These are phyloP conservation scores for Pelobates fuscus DNA, from an alignment of 2,113 vertebrate genomes.

Conservation along the genomic window DNA sequence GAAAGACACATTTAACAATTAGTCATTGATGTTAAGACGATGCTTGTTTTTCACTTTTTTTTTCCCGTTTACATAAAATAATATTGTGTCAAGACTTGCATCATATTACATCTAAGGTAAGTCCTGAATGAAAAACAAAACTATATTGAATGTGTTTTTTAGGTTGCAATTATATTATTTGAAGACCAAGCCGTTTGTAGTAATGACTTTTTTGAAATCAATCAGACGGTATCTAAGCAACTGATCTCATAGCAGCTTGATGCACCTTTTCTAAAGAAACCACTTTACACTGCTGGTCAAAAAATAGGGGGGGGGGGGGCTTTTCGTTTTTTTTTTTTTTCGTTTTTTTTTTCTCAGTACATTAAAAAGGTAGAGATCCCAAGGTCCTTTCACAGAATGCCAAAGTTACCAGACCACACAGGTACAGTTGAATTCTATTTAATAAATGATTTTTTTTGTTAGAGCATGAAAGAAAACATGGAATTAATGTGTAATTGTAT, in stretches of 20 bases:
- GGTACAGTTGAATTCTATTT: constrained; percentile 68
- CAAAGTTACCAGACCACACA: constrained; percentile 60
- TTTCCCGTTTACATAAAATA: no score
- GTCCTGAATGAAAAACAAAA: no score
- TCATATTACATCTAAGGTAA: no score
- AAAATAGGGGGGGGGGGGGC: constrained; percentile 61
- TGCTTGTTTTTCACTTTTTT: no score
- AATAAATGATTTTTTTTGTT: no score
- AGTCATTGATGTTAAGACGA: no score
- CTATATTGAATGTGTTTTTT: neutral
- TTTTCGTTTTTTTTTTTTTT: constrained; percentile 17
- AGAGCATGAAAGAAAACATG: no score
- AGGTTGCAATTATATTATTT: constrained; percentile 32
- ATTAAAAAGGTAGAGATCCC: constrained; percentile 53
- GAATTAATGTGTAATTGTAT: no score
- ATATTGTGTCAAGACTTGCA: no score
- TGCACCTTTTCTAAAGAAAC: constrained; percentile 81
- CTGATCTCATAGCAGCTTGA: constrained; percentile 83
- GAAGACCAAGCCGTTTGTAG: constrained; percentile 12
- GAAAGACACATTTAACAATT: no score
- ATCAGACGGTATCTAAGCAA: constrained; percentile 74
- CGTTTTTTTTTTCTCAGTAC: constrained; percentile 52
- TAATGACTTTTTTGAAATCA: constrained; percentile 44
- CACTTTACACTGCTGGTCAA: constrained; percentile 67
- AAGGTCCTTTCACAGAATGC: constrained; percentile 54